These are phyloP conservation scores for Homalodisca vitripennis DNA, from an alignment of 1,140 invertebrate species.

Conservation along the genomic window DNA sequence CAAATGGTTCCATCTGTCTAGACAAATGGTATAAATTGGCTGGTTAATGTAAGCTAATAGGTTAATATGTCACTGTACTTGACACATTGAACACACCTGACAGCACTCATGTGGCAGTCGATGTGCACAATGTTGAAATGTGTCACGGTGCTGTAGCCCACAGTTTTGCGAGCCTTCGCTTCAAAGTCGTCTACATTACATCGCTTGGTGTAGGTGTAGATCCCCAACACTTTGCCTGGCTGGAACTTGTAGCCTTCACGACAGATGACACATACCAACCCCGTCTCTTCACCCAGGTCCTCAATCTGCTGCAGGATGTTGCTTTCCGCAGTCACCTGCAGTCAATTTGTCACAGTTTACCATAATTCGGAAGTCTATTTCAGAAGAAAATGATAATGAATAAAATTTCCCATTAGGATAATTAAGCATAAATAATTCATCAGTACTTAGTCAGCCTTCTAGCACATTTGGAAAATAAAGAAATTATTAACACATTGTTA, in stretches of 20 bases:
- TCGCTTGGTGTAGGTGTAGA: constrained; percentile 97
- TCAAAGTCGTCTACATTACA: constrained; percentile 95
- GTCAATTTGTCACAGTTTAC: too few relatives aligned
- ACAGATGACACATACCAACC: constrained; percentile 97
- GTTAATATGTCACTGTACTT: too few relatives aligned
- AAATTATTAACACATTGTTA: too few relatives aligned
- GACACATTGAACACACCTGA: constrained; percentile 58
- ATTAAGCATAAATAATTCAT: too few relatives aligned
- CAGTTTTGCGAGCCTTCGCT: constrained; percentile 76
- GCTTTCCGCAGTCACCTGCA: constrained; percentile 80
- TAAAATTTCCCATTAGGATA: neutral
- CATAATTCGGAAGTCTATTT: neutral
- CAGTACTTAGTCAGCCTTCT: too few relatives aligned
- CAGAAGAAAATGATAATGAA: neutral
- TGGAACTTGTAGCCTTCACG: constrained; percentile 96
- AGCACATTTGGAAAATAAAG: too few relatives aligned
- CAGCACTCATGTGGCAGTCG: constrained; percentile 96
- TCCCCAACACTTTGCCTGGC: constrained; percentile 85
- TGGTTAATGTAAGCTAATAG: too few relatives aligned
- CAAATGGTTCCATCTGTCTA: too few relatives aligned
- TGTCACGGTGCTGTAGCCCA: constrained; percentile 91
- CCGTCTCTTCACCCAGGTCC: constrained; percentile 92
- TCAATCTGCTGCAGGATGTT: constrained; percentile 91
- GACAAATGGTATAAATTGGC: too few relatives aligned
- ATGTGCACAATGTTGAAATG: constrained; percentile 99